These are phyloP conservation scores for Xenopus laevis DNA, from an alignment of 2,113 vertebrate genomes.

Conservation along the genomic window DNA sequence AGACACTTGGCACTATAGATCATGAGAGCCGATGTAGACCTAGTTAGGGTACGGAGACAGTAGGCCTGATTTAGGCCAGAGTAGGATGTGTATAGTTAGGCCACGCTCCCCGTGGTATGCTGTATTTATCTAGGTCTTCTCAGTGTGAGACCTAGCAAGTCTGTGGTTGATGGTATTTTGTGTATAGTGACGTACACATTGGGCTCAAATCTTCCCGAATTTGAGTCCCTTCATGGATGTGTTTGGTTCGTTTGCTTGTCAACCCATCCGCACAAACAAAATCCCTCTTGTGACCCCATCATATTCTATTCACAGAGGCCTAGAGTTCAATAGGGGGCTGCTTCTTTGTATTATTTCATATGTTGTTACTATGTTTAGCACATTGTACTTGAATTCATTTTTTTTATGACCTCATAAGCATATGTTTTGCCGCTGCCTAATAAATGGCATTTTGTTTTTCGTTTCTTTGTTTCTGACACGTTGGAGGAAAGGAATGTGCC, in stretches of 20 bases:
- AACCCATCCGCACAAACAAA: conserved; percentile 10
- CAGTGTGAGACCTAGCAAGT: neutral
- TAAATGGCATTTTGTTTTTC: conserved; percentile 6
- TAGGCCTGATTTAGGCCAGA: neutral
- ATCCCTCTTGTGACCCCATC: conserved; percentile 21
- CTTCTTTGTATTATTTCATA: conserved; percentile 46
- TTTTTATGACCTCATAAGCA: conserved; percentile 91
- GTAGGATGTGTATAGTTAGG: neutral
- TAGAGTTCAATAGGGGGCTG: conserved; percentile 36
- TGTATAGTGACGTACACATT: neutral
- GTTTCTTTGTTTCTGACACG: conserved; percentile 23
- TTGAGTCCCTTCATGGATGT: conserved; percentile 33
- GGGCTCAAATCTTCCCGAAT: neutral
- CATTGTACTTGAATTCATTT: conserved; percentile 98
- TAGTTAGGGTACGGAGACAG: conserved; percentile 3
- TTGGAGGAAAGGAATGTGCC: conserved; percentile 34
- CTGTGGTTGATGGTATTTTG: conserved; percentile 4
- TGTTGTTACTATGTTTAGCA: conserved; percentile 75
- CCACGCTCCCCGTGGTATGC: neutral
- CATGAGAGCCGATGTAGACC: neutral
- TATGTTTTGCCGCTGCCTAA: conserved; percentile 60
- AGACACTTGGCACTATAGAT: conserved; percentile 1
- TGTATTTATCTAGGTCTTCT: neutral
- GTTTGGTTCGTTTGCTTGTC: conserved; percentile 38
- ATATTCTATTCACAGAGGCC: conserved; percentile 13